Conservation (phyloP, 2,888 invertebrate species). For the Syrista parreyssii region DNA sequence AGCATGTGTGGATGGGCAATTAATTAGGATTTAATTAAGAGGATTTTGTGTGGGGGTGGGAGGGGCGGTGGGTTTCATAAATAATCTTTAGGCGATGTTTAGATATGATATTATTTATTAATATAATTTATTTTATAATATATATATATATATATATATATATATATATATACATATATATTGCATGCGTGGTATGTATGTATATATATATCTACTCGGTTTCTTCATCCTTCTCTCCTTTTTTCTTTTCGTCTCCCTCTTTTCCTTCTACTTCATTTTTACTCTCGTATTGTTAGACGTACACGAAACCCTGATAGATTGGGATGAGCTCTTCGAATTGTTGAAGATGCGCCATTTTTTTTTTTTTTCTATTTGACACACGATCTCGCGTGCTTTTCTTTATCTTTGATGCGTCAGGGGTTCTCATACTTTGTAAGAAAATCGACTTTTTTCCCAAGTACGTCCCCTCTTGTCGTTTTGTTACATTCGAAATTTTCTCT, state of each 20-base stretch:
- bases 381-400: not conserved
- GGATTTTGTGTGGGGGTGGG: not conserved
- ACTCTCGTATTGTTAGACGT: slow-evolving; percentile 50
- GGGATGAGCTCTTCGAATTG: slow-evolving; percentile 42
- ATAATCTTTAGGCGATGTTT: not conserved
- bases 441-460: not conserved
- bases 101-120: slow-evolving; percentile 60
- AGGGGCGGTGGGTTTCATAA: not conserved
- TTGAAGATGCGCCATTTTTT: not conserved
- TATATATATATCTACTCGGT: slow-evolving; percentile 22
- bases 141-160: slow-evolving; percentile 53
- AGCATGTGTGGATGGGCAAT: not conserved
- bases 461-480: not conserved
- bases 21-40: not conserved
- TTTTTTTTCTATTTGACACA: not conserved
- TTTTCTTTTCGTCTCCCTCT: too few species aligned
- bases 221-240: not conserved
- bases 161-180: slow-evolving; percentile 48
- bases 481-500: not conserved
- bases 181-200: slow-evolving; percentile 41
- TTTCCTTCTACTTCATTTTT: slow-evolving; percentile 31
- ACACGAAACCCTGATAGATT: slow-evolving; percentile 61
- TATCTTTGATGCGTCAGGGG: not conserved
- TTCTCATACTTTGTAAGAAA: not conserved
- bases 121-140: slow-evolving; percentile 60